Evolutionary conservation across 2,113 vertebrate genomes (phyloP), one percentile per base, ranked within the genome.

Genomic region (Chaetops frenatus): DNA sequence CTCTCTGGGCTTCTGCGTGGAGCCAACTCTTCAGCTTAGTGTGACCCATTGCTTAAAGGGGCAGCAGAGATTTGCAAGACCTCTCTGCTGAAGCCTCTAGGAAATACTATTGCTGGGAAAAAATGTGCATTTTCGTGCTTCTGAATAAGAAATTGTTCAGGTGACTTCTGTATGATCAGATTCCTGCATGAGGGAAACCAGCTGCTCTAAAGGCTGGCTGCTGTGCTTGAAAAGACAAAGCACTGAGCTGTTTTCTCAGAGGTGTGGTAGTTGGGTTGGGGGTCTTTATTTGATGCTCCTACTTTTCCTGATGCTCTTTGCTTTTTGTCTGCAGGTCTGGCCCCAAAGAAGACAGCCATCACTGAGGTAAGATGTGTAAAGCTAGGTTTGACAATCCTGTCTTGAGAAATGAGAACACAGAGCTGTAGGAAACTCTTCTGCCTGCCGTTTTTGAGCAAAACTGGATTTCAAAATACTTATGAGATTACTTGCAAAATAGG

Each of bases 351-450:
- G 81, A 25, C 81, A 2, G 67, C 94, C 4, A 13, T 94, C 10
- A 88, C 89, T 0, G 98, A 98, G 98, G 98, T 98, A 93, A 98
- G 98, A 92, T 53, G 9, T 29, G 60, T 53, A 42, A 88, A 83
- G 38, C 57, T 69, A 38, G 18, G 54, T 73, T 78, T 64, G 38
- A 53, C 83, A 69, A 45, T 50, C 36, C 33, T 1, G 0, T 58
- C 4, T 15, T 57, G 70, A 74, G 36, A 85, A 69, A 71, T 7
- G n/a, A 82, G 78, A 79, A 15, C 27, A 10, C n/a, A 81, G n/a
- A 73, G 45, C 40, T 66, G 31, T 31, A 31, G 47, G 21, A 60
- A 51, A 28, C 7, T 11, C 36, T 72, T 42, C 12, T 74, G 20
- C 65, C 13, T 62, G 69, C 16, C 16, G 18, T 20, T 42, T 58